These are phyloP conservation scores for Acropora yongei DNA, from an alignment of 64 coral and sea anemone genomes.

Conservation along the genomic window DNA sequence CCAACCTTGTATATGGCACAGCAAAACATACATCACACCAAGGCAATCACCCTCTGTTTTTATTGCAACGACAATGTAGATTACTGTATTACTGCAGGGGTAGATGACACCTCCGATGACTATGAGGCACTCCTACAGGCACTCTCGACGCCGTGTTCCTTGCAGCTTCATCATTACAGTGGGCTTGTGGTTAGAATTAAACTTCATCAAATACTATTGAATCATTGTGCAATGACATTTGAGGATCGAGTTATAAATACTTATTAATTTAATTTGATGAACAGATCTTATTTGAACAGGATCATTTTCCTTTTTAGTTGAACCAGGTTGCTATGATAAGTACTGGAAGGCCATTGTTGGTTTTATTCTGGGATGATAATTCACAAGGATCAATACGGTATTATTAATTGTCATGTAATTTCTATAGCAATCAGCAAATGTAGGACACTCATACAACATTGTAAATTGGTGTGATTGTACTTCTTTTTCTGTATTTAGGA, in stretches of 20 bases:
- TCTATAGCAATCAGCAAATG: neutral
- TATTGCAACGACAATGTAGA: too few species aligned
- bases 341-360: neutral
- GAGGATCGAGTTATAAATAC: neutral
- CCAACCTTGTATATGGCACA: too few species aligned
- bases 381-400: constrained; percentile 5
- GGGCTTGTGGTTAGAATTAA: neutral
- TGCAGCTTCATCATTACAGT: neutral
- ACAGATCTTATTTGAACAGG: neutral
- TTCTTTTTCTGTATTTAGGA: neutral
- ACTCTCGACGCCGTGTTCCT: neutral
- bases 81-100: too few species aligned
- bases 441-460: neutral
- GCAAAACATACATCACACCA: too few species aligned
- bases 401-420: neutral
- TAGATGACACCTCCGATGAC: neutral
- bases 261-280: neutral
- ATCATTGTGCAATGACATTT: neutral
- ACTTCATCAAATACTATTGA: neutral
- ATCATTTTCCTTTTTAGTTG: neutral
- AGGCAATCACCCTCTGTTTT: too few species aligned
- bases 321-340: neutral
- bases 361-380: neutral
- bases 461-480: neutral
- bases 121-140: neutral